Evolutionary conservation across 2,113 vertebrate species (phyloP).

Genomic region (Apteryx owenii): DNA sequence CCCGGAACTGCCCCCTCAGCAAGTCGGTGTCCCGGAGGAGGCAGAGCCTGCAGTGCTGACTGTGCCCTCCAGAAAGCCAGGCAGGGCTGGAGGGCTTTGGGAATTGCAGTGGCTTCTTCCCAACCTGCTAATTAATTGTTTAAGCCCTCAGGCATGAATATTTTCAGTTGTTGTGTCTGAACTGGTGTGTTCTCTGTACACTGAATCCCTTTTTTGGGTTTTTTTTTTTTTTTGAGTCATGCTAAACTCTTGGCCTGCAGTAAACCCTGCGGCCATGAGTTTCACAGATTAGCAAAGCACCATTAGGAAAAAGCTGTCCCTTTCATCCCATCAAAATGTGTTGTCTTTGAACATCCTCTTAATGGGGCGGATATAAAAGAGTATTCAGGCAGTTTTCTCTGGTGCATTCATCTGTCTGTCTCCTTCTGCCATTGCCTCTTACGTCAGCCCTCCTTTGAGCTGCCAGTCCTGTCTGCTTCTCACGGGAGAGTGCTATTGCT

Average conservation of each 20-base stretch:
- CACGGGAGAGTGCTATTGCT: not conserved
- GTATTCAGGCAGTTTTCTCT: accelerated
- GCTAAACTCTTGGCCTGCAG: not conserved
- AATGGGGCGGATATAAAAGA: not conserved
- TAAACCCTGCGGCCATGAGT: not conserved
- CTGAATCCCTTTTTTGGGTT: not conserved
- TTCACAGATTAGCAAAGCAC: not conserved
- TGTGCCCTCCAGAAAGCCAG: not conserved
- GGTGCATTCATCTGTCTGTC: accelerated
- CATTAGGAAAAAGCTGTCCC: not conserved
- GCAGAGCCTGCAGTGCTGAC: not conserved
- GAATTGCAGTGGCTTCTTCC: not conserved
- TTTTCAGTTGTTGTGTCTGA: not conserved
- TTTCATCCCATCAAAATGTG: accelerated
- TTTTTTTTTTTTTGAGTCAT: not conserved
- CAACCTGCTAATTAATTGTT: not conserved
- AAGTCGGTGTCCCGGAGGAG: not conserved
- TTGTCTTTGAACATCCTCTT: not conserved
- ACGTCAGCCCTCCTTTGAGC: not conserved
- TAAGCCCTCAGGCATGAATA: not conserved
- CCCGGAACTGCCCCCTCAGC: not conserved
- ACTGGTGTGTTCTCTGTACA: not conserved
- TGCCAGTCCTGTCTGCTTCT: too few relatives aligned
- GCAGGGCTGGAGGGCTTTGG: not conserved
- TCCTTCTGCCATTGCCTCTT: not conserved